Base-by-base conservation (phyloP, 2,888 invertebrate genomes). In the Eilema griseolum region DNA sequence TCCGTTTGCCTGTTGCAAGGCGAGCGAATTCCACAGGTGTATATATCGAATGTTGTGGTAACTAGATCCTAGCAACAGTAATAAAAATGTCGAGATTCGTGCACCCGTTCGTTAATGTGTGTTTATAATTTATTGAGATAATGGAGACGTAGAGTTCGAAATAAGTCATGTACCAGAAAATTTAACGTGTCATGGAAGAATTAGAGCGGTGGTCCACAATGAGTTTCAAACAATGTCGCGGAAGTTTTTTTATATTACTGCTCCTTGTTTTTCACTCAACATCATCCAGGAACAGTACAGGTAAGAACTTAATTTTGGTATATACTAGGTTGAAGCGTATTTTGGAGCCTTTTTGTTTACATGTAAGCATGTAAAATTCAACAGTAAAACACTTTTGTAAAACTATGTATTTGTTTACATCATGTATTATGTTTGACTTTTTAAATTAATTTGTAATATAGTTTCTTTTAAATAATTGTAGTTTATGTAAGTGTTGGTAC, bases 11-110 rank as follows among this genome's bases (percentile, higher is more conserved):
- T 82, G 86, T 86, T 90, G 86, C 85, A 85, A 88, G 85, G 86
- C 83, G 78, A 88, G 85, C 84, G 83, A 91, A 91, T 93, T 91
- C 92, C 90, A 94, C 94, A 93, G 93, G 94, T 94, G 93, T 89
- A 75, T 84, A 52, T n/a, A 82, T 69, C 83, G 83, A 87, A 88
- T 95, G 95, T 95, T 95, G 95, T 95, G 95, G 85, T 85, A 83
- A 81, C 80, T 85, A 83, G 84, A 90, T 87, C 95, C 90, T 95
- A 93, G 95, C 95, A 95, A 95, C 95, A 86, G 83, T 74, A 79
- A 71, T 67, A 81, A 84, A 83, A 66, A 85, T 85, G 82, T 80
- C 67, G 72, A 71, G 66, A 68, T 76, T 70, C 60, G 69, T 52
- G 28, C 66, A 71, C 33, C 63, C 63, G 71, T 70, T 70, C 67